A percentile compares a stretch with the other conserved stretches of the same genome.
phyloP scores from a whole-genome alignment of 2,888 invertebrate genomes.

The Drosophila vallismaia region DNA sequence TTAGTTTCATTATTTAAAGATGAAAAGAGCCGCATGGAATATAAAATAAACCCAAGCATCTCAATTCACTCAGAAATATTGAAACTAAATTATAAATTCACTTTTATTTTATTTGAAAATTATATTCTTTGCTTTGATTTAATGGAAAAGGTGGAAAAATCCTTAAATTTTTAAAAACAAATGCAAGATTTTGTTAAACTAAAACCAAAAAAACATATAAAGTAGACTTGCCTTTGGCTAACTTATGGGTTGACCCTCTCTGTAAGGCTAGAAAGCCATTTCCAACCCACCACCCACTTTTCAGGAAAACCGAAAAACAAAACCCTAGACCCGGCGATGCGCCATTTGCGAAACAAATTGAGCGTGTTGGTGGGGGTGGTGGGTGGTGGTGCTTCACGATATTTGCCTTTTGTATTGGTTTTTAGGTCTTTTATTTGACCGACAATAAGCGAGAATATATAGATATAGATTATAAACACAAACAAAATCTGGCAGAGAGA shows the following conservation, averaged over 20 bases:
- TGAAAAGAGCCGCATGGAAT: too few species aligned
- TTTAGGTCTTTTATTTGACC: background rate
- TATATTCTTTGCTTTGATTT: too few species aligned
- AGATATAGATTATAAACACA: background rate
- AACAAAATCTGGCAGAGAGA: background rate
- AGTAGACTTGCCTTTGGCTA: too few species aligned
- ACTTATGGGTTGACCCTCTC: background rate
- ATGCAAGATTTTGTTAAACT: too few species aligned
- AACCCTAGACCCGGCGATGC: slow-evolving; percentile 14
- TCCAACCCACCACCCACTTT: slow-evolving; percentile 9
- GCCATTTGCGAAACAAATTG: slow-evolving; percentile 29
- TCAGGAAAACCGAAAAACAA: slow-evolving; percentile 4
- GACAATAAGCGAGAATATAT: background rate
- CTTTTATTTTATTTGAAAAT: too few species aligned
- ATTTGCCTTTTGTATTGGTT: slow-evolving; percentile 12
- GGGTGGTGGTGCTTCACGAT: background rate
- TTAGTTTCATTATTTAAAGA: too few species aligned
- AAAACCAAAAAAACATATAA: too few species aligned
- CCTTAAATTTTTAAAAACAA: too few species aligned
- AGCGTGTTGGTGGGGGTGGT: slow-evolving; percentile 19
- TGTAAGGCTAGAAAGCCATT: background rate
- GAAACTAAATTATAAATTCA: too few species aligned
- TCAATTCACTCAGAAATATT: too few species aligned
- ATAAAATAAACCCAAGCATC: too few species aligned
- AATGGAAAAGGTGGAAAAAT: too few species aligned